These are phyloP conservation scores for Thinocorus orbignyianus DNA, from an alignment of 2,113 vertebrate species.

Conservation along the genomic window DNA sequence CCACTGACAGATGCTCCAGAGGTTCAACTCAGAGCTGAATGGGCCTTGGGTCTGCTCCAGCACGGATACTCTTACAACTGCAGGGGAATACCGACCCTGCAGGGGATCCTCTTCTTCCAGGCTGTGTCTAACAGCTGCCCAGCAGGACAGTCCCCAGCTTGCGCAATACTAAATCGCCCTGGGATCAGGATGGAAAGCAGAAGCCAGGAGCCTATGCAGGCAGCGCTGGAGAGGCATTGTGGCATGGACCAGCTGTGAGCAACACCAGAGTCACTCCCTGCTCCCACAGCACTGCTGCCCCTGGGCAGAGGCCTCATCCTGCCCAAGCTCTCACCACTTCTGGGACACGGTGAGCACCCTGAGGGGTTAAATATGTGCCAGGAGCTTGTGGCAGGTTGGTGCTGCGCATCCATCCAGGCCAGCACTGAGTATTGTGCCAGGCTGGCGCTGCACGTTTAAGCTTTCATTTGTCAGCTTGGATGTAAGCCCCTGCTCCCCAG, in stretches of 20 bases:
- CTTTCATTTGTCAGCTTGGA: not conserved
- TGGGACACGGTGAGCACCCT: not conserved
- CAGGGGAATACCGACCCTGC: not conserved
- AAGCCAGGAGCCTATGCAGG: not conserved
- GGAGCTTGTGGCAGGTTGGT: not conserved
- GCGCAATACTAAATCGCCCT: not conserved
- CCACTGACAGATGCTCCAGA: not conserved
- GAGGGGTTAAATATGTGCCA: not conserved
- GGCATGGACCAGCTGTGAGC: fast-evolving
- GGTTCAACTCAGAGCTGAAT: not conserved
- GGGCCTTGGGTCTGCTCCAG: not conserved
- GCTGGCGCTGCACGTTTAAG: fast-evolving
- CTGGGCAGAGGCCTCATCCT: not conserved
- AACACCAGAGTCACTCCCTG: fast-evolving
- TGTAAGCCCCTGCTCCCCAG: not conserved
- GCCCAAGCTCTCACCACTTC: not conserved
- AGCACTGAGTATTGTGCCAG: fast-evolving
- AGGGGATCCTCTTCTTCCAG: not conserved
- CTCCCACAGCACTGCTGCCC: not conserved
- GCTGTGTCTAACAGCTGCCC: not conserved
- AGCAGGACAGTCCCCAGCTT: not conserved
- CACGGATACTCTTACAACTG: not conserved
- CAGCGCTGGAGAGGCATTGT: not conserved
- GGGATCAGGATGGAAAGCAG: not conserved
- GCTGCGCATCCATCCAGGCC: not conserved